phyloP scores from a whole-genome alignment of 2,113 vertebrate genomes.

The Smithornis capensis region DNA sequence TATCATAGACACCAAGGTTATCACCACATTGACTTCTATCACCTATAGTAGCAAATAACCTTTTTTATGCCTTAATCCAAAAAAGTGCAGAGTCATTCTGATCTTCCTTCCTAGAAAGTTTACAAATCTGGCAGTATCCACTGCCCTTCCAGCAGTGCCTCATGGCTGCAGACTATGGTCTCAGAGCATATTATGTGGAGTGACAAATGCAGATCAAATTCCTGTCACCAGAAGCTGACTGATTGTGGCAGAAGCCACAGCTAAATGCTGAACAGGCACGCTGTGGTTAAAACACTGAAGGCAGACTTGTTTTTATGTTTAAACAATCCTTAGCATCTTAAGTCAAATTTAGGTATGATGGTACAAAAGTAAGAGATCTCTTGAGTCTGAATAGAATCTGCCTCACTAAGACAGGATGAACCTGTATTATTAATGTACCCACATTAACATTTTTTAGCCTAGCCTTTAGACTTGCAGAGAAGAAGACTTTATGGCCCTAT shows the following conservation, averaged over 20 bases:
- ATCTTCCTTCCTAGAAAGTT: not conserved
- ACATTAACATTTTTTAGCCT: not conserved
- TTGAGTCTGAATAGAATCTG: not conserved
- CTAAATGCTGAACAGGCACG: not conserved
- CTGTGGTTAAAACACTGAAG: not conserved
- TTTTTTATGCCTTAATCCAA: not conserved
- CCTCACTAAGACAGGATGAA: not conserved
- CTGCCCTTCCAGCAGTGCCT: not conserved
- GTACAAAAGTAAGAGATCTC: not conserved
- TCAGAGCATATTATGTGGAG: accelerated
- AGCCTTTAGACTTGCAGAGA: not conserved
- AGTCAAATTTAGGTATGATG: not conserved
- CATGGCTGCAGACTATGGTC: not conserved
- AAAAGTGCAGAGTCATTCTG: not conserved
- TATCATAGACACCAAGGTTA: not conserved
- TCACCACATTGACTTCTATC: not conserved
- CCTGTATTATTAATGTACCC: not conserved
- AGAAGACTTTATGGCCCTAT: not conserved
- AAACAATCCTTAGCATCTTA: not conserved
- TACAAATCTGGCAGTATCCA: not conserved
- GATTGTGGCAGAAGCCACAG: not conserved
- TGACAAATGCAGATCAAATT: not conserved
- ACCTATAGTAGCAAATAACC: not conserved
- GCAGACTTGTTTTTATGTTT: not conserved
- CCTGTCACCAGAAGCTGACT: accelerated